Evolutionary conservation across 2,888 invertebrate genomes (phyloP), one percentile per base, ranked within the genome.

Genomic region (Tethea ocularis): DNA sequence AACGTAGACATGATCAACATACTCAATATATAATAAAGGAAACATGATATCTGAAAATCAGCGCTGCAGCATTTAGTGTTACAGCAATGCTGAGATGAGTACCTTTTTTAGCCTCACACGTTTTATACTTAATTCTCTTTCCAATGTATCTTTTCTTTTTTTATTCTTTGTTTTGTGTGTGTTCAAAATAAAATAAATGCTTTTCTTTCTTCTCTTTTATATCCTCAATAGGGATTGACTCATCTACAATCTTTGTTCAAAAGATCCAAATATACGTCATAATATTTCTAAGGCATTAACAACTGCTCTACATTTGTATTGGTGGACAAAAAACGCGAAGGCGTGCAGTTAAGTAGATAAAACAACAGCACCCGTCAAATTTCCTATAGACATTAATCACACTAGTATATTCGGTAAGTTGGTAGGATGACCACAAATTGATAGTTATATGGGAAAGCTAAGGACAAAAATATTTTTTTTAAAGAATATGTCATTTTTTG

Each of bases 281-380:
- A 80, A 79, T 86, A 83, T 82, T 83, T 81, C 82, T 81, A 84
- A 84, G 76, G 72, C 88, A 91, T 90, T 90, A 91, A 87, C 89
- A 84, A 87, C 82, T 88, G 91, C 80, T 89, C 90, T 66, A 92
- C 88, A 91, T 91, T 86, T 74, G 72, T 82, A 78, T 66, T 67
- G 70, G 68, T 71, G 65, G 63, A 77, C 79, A 88, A 91, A 89
- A 91, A 91, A 90, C 72, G 69, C 77, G 75, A 73, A 84, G 89
- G 89, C 92, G 91, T 91, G 92, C 90, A 86, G 91, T 86, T 92
- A 93, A 93, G 90, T 93, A 93, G 86, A 88, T 90, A 88, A 91
- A 90, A 92, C 91, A 91, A 91, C 91, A 90, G 88, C 91, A 86
- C 86, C 89, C 90, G 87, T 91, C 92, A 88, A 92, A 93, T 92